A percentile compares a stretch with the other conserved stretches of the same genome.
Conservation (phyloP, 2,888 invertebrate species). For the Dicycla oo region DNA sequence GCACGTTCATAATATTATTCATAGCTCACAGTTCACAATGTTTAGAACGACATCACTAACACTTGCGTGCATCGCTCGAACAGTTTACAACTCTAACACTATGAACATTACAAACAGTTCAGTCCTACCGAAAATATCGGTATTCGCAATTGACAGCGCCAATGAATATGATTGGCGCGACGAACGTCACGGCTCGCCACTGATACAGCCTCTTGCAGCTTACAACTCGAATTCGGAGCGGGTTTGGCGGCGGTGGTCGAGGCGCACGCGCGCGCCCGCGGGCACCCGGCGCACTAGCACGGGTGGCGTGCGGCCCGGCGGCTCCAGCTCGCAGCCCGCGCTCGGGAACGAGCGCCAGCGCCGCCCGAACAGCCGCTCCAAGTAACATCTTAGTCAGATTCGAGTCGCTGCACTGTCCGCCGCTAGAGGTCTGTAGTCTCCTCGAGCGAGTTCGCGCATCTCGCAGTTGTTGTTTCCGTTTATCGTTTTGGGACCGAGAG, state of each 20-base stretch:
- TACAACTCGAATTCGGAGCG: slow-evolving; percentile 89
- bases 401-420: slow-evolving; percentile 90
- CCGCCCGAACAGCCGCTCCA: slow-evolving; percentile 93
- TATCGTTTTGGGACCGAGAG: slow-evolving; percentile 91
- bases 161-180: slow-evolving; percentile 35
- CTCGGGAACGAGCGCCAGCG: slow-evolving; percentile 89
- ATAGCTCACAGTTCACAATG: slow-evolving; percentile 71
- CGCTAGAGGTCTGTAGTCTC: slow-evolving; percentile 88
- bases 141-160: slow-evolving; percentile 78
- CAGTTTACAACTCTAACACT: slow-evolving; percentile 73
- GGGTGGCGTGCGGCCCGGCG: slow-evolving; percentile 71
- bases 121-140: slow-evolving; percentile 71
- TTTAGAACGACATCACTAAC: slow-evolving; percentile 68
- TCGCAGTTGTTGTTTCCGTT: slow-evolving; percentile 95
- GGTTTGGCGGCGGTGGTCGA: slow-evolving; percentile 87
- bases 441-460: slow-evolving; percentile 93
- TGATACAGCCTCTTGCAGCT: slow-evolving; percentile 61
- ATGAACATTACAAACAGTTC: slow-evolving; percentile 71
- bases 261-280: slow-evolving; percentile 80
- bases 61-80: slow-evolving; percentile 70
- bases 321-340: slow-evolving; percentile 83
- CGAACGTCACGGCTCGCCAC: slow-evolving; percentile 28
- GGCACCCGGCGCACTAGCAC: slow-evolving; percentile 74
- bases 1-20: slow-evolving; percentile 64
- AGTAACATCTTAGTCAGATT: slow-evolving; percentile 94